Evolutionary conservation across 2,888 invertebrate species (phyloP), one percentile per base, ranked within the genome.

Genomic region (Mythimna loreyi): DNA sequence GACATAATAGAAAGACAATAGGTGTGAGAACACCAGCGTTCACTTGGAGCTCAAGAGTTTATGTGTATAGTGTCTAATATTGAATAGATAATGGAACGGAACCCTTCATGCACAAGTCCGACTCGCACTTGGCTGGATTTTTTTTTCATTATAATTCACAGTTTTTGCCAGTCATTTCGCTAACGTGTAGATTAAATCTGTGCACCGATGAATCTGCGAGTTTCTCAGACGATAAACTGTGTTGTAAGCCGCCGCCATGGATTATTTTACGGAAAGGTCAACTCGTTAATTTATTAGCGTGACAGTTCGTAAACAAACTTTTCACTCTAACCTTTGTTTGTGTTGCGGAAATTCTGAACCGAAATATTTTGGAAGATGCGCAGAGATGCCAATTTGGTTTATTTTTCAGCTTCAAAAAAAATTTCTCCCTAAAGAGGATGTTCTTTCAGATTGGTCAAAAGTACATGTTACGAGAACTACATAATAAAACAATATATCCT

Each of bases 201-300:
- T 78, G 43, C 55, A 62, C 36, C 40, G 59, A 78, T 77, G 63
- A 81, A 57, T 55, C 36, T 71, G 73, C 82, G 62, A 28, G 57
- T 56, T 81, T 57, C 72, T 63, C 52, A 72, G 49, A 59, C 43
- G 23, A 40, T 40, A 56, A 63, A 57, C 47, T 63, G 59, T 49
- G 57, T 64, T 64, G 57, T 23, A 25, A 23, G 40, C 28, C 43
- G 52, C 28, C 43, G 52, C n/a, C 63, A 50, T 28, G 70, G 58
- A 60, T 72, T 78, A 78, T 53, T 45, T 56, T n/a, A 53, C 50
- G 56, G 78, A 78, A 52, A 76, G 77, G 81, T 81, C 77, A 81
- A 69, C 43, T 47, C 62, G 63, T 77, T 77, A 76, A 76, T 81
- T 76, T 63, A 77, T 81, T 60, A 81, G 47, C 70, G 52, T 76